Evolutionary conservation across 2,797 vertebrate genomes (phyloP).

Genomic region (Neoniphon sammara): DNA sequence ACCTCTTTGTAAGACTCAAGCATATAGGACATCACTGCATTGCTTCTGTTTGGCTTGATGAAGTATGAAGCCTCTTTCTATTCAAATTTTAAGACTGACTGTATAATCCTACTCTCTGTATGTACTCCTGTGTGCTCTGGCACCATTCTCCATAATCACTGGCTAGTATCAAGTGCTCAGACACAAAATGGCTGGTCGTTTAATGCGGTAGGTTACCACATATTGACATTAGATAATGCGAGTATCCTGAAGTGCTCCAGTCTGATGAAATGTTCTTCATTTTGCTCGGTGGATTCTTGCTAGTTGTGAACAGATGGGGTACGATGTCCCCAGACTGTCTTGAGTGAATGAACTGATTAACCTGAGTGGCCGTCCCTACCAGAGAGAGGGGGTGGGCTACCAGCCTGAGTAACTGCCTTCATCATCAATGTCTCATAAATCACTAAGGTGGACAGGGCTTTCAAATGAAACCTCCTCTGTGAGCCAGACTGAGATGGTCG

Average conservation of each 20-base stretch:
- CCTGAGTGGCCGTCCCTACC: constrained; percentile 80
- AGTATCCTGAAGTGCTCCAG: constrained; percentile 32
- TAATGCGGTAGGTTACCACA: constrained; percentile 35
- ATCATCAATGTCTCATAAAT: constrained; percentile 84
- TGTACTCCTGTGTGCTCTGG: neutral
- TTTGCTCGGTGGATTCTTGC: constrained; percentile 68
- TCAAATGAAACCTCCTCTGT: constrained; percentile 54
- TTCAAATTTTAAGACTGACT: neutral
- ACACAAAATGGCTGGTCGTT: constrained; percentile 68
- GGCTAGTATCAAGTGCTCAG: constrained; percentile 6
- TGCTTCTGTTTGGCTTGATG: neutral
- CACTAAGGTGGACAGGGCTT: constrained; percentile 66
- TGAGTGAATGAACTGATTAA: constrained; percentile 86
- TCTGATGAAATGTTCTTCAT: constrained; percentile 70
- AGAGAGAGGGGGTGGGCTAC: constrained; percentile 58
- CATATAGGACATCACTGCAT: neutral
- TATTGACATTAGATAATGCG: constrained; percentile 51
- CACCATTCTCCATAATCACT: constrained; percentile 28
- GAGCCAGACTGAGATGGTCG: constrained; percentile 40
- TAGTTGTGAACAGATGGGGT: constrained; percentile 77
- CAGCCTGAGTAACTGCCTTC: constrained; percentile 76
- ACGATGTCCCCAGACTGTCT: constrained; percentile 74
- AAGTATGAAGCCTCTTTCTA: neutral
- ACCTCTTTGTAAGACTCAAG: neutral
- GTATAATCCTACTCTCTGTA: neutral